phyloP scores from a whole-genome alignment of 1,140 invertebrate genomes.

The Pogonus chalceus region DNA sequence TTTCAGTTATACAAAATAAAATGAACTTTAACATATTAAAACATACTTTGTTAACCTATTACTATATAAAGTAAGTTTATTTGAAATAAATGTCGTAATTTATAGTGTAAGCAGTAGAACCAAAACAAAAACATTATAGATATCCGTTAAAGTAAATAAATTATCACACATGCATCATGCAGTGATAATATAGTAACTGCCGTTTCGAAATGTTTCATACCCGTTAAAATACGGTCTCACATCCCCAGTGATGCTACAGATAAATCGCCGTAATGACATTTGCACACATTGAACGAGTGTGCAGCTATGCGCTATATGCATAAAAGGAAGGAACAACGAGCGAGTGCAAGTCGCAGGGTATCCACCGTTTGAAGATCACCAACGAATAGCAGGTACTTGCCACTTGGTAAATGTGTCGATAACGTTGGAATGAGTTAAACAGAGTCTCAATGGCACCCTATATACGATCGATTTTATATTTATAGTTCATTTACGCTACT shows the following conservation, averaged over 20 bases:
- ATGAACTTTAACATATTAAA: too few species aligned
- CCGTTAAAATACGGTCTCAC: neutral
- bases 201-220: neutral
- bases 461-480: neutral
- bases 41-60: too few species aligned
- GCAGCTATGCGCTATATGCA: too few species aligned
- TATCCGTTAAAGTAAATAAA: too few species aligned
- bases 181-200: neutral
- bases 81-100: too few species aligned
- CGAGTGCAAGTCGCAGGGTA: neutral
- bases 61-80: too few species aligned
- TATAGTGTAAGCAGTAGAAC: too few species aligned
- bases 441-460: neutral
- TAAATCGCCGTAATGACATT: neutral
- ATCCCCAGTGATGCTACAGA: neutral
- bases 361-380: neutral
- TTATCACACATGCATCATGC: neutral
- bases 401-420: neutral
- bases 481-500: conserved; percentile 1
- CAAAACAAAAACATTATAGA: too few species aligned
- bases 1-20: too few species aligned
- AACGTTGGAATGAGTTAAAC: neutral
- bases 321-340: too few species aligned
- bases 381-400: neutral
- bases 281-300: too few species aligned